Evolutionary conservation across 1,140 invertebrate genomes (phyloP).

Genomic region (Caerostris darwini): DNA sequence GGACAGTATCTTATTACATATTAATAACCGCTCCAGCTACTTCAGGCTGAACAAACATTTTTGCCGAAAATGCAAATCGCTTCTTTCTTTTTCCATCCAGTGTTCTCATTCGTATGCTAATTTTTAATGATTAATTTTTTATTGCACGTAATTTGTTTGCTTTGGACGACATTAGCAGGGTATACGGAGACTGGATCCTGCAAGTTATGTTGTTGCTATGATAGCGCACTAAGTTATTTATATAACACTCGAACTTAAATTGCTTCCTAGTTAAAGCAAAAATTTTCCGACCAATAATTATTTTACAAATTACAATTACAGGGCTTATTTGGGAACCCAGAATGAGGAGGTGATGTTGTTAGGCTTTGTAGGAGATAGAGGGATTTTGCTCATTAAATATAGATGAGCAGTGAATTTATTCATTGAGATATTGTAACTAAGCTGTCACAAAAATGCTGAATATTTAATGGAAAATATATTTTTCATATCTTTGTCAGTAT

Average conservation of each 20-base stretch:
- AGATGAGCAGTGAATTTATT: not conserved
- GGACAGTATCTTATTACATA: conserved; percentile 59
- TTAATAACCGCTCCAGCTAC: not conserved
- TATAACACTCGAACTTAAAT: not conserved
- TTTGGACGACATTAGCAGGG: not conserved
- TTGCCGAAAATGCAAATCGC: conserved; percentile 35
- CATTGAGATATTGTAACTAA: not conserved
- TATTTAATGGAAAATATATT: not conserved
- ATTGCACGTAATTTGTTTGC: conserved; percentile 38
- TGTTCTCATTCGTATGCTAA: conserved; percentile 37
- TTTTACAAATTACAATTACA: not conserved
- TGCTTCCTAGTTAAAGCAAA: not conserved
- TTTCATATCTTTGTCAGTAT: not conserved
- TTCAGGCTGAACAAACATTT: conserved; percentile 38
- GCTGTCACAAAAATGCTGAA: not conserved
- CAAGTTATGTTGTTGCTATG: not conserved
- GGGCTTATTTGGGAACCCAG: not conserved
- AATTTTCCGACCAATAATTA: not conserved
- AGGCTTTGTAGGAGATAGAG: not conserved
- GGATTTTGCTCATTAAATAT: not conserved
- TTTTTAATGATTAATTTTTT: conserved; percentile 53
- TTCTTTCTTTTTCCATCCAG: not conserved
- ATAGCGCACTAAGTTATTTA: not conserved
- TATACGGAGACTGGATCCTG: not conserved
- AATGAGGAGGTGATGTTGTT: not conserved